A percentile compares a stretch with the other conserved stretches of the same genome.
These are phyloP conservation scores for Oreochromis mossambicus DNA, from an alignment of 2,797 vertebrate genomes.

Conservation along the genomic window DNA sequence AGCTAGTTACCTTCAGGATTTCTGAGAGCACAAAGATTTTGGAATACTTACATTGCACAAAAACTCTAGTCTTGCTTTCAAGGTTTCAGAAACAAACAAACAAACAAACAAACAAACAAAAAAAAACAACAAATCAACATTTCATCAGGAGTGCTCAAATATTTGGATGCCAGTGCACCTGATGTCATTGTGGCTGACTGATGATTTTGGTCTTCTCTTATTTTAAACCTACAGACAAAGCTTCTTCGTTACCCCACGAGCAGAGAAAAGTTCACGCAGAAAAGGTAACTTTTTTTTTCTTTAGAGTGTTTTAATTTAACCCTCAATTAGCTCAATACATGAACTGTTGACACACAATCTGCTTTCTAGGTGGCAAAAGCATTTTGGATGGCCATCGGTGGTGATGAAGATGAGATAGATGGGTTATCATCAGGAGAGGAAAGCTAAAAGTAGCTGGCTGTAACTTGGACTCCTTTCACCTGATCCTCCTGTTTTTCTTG, in stretches of 20 bases:
- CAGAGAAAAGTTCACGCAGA: slow-evolving; percentile 97
- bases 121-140: background rate
- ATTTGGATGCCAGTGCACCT: background rate
- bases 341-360: background rate
- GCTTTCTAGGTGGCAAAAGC: slow-evolving; percentile 91
- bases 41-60: background rate
- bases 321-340: background rate
- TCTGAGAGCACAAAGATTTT: background rate
- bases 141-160: background rate
- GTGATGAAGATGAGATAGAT: slow-evolving; percentile 95
- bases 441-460: slow-evolving; percentile 67
- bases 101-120: no score
- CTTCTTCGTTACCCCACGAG: slow-evolving; percentile 92
- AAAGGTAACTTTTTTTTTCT: slow-evolving; percentile 76
- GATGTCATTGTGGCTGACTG: background rate
- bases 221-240: slow-evolving; percentile 83
- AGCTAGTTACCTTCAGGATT: background rate
- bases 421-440: slow-evolving; percentile 95
- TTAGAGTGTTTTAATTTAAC: background rate
- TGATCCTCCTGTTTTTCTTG: slow-evolving; percentile 24
- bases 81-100: background rate
- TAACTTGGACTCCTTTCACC: slow-evolving; percentile 6
- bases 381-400: slow-evolving; percentile 98
- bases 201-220: background rate
- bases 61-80: background rate